Base-by-base conservation (phyloP, 2,888 invertebrate species). In the Drosophila neutralis region DNA sequence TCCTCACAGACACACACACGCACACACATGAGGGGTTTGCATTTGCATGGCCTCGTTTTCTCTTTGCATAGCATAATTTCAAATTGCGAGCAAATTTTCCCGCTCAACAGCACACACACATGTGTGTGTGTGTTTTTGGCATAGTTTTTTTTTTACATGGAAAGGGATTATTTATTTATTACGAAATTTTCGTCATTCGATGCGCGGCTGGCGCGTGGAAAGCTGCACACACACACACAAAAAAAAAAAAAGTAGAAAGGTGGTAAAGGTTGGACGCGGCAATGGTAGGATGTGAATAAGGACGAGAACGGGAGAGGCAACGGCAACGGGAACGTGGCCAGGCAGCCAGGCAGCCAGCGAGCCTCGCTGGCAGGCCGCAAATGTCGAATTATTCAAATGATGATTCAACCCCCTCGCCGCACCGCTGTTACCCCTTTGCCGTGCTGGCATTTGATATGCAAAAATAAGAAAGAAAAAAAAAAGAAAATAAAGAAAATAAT, bases 181-280 rank as follows among this genome's bases (percentile, higher is more conserved):
- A 86, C 90, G 73, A 86, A 85, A 87, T 89, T 86, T 86, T 86
- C 90, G 90, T 86, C 90, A 86, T 86, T 86, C 85, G 85, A 86
- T 86, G 85, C 88, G 85, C 87, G 86, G 82, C 82, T 80, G 76
- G 63, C 84, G 83, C 87, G 89, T 76, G 89, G 83, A 89, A 89
- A 89, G 85, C 87, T 79, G 79, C 84, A 67, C 49, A 75, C 36
- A 69, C 66, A 58, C 65, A 63, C 70, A 76, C 40, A 29, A 6
- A 27, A 21, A 21, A 27, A 1, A 29, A 27, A 15, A 13, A 42
- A 59, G 69, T 66, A 66, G 63, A 72, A 62, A 77, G 66, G 78
- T 69, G 56, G 45, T 49, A 68, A 62, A 62, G 64, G 75, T 65
- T 69, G 62, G 64, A 52, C 18, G 33, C 35, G 35, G 29, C 35